Conservation (phyloP, 2,888 invertebrate species). For the Branchellion lobata region DNA sequence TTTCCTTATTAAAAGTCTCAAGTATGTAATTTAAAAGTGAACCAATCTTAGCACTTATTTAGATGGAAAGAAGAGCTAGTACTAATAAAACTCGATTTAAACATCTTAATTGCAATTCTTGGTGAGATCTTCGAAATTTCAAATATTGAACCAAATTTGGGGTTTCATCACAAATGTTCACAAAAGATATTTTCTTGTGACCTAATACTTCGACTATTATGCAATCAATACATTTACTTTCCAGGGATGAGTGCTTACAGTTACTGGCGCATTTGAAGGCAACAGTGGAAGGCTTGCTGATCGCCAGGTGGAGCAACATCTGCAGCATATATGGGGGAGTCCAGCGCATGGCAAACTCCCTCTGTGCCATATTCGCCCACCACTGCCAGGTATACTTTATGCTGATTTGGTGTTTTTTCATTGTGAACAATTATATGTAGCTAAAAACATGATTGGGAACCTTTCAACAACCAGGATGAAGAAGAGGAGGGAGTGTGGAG, state of each 20-base stretch:
- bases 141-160: too few relatives aligned
- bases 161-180: too few relatives aligned
- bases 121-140: too few relatives aligned
- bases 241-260: not conserved
- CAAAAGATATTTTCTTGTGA: too few relatives aligned
- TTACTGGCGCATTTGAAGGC: constrained; percentile 6
- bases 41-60: not conserved
- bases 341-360: not conserved
- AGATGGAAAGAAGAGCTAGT: not conserved
- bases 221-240: too few relatives aligned
- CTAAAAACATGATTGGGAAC: too few relatives aligned
- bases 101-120: not conserved
- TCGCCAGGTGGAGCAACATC: not conserved
- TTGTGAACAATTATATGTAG: too few relatives aligned
- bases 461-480: too few relatives aligned
- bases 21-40: not conserved
- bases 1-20: too few relatives aligned
- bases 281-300: constrained; percentile 7
- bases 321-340: not conserved
- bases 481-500: not conserved
- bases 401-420: too few relatives aligned
- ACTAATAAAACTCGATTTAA: not conserved
- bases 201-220: too few relatives aligned
- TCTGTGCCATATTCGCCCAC: not conserved
- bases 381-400: too few relatives aligned